Evolutionary conservation across 2,797 vertebrate species (phyloP), one percentile per base, ranked within the genome.

Genomic region (Gobio occitaniae): DNA sequence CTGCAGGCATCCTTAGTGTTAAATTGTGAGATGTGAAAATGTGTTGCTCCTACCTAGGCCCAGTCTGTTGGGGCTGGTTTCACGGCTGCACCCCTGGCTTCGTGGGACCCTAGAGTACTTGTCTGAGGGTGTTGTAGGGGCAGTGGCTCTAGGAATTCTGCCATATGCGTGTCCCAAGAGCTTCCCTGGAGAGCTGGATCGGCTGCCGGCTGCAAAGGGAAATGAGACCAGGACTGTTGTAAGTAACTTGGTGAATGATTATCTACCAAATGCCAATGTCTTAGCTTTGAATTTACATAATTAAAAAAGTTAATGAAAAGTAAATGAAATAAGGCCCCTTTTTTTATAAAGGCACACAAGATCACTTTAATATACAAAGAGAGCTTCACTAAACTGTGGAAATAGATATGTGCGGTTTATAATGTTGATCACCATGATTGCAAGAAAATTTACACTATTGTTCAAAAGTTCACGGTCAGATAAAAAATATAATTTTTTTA

Each of bases 21-120:
- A 21, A 68, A 65, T 3, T 66, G 16, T 13, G 3, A 84, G 38
- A 48, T 52, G 72, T 84, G 25, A 78, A 78, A 41, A 48, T n/a
- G 36, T 65, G 47, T 54, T 29, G 47, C 4, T 69, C 96, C 96
- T 96, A 99, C 98, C 98, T 89, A 98, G 90, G 91, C 96, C 97
- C 92, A 98, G 91, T 70, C 98, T 93, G 94, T 93, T 99, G 87
- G 98, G 98, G 92, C 98, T 99, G 29, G 97, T 98, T 93, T 99
- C 98, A 12, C 98, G 95, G 90, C 98, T 99, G 94, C 98, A 99
- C 66, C 98, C 98, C 90, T 99, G 98, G 92, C 98, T 99, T 87
- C 97, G 97, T 16, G 98, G 98, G 89, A 99, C 95, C 92, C 97
- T 96, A 94, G 95, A 96, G 89, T 97, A 96, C 82, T 97, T 97